Evolutionary conservation across 2,797 vertebrate species (phyloP), one percentile per base, ranked within the genome.

Genomic region (Phataginus tricuspis): DNA sequence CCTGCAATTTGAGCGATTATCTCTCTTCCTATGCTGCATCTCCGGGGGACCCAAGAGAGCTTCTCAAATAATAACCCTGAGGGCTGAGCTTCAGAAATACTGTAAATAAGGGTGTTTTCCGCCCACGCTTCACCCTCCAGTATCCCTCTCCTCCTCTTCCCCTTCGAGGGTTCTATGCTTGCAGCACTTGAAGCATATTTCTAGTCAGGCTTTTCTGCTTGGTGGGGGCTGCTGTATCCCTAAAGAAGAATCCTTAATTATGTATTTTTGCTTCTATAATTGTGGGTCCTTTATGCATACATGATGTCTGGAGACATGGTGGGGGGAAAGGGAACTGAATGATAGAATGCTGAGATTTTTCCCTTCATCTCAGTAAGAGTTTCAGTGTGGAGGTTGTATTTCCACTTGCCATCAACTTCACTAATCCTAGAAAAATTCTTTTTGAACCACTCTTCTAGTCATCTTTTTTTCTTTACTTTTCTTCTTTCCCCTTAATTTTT

Each of bases 211-310:
- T 82, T 94, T 96, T 90, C 85, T 90, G 61, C 39, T 86, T 92
- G 63, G 69, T 86, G 51, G 45, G 19, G 29, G 18, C 42, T 69
- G 5, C 49, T 63, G 31, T 45, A 31, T 86, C 59, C 55, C 83
- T 92, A 77, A 45, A 64, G 68, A 66, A 83, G 72, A 86, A 68
- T 68, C 29, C 59, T 96, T 92, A 59, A 80, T 96, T 55, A 66
- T 42, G 57, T 61, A 74, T 68, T 80, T 92, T 78, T 94, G 49
- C 51, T 91, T 95, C 93, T 88, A 77, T 72, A 80, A 64, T 91
- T 75, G 59, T 80, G 23, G 25, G n/a, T 66, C 59, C 57, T 86
- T 75, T 61, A 55, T 68, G 10, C 63, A 27, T 16, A 31, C 18
- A 23, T 14, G 37, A 63, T 86, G 14, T 79, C 83, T 37, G 55